A percentile compares a stretch with the other conserved stretches of the same genome.
Evolutionary conservation across 1,140 invertebrate species (phyloP).

Genomic region (Drosophila fuyamai): DNA sequence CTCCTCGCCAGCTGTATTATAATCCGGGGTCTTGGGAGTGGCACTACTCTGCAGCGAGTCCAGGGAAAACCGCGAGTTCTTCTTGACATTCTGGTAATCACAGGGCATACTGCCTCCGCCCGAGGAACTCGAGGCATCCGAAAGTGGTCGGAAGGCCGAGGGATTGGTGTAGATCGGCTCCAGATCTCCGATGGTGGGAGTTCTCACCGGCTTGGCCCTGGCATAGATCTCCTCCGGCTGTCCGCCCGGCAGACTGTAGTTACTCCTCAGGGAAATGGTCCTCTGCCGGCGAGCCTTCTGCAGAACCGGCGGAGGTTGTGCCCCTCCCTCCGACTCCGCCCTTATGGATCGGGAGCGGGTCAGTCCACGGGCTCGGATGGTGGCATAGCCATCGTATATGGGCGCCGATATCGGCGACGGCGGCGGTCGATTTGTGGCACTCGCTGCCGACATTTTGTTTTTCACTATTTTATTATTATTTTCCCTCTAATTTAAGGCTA

Average conservation of each 20-base stretch:
- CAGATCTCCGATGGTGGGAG: conserved; percentile 71
- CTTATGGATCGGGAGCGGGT: conserved; percentile 85
- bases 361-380: conserved; percentile 87
- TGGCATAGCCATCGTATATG: conserved; percentile 92
- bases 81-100: conserved; percentile 79
- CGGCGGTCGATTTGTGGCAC: conserved; percentile 75
- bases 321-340: conserved; percentile 68
- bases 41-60: conserved; percentile 81
- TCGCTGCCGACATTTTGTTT: conserved; percentile 60
- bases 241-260: conserved; percentile 60
- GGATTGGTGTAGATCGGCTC: conserved; percentile 75
- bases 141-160: conserved; percentile 68
- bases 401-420: conserved; percentile 86
- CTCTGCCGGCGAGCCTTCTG: conserved; percentile 48
- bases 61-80: conserved; percentile 79
- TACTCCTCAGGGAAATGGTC: conserved; percentile 71
- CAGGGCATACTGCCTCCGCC: conserved; percentile 75
- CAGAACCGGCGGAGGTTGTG: conserved; percentile 9
- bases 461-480: conserved; percentile 13
- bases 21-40: conserved; percentile 80
- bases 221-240: conserved; percentile 71
- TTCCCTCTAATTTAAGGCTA: conserved; percentile 17
- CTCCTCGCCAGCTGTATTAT: conserved; percentile 77
- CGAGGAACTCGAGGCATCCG: conserved; percentile 76
- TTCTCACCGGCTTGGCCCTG: conserved; percentile 72